Percentiles rank a stretch among this genome's conserved stretches.
Evolutionary conservation across 2,113 vertebrate species (phyloP).

Genomic region (Elanus axillaris): DNA sequence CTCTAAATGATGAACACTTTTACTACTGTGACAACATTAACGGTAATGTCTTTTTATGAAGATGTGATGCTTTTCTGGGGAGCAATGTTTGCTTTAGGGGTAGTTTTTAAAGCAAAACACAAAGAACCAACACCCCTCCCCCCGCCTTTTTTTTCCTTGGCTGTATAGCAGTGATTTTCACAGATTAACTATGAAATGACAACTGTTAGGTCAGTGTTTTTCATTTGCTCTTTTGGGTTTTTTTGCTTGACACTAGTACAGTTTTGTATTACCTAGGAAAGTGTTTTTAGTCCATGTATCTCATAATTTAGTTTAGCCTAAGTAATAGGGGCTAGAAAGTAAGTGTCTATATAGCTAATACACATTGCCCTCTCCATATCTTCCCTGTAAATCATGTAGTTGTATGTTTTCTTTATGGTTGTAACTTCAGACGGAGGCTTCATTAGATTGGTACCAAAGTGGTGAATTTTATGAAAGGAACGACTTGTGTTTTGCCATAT

Average conservation of each 20-base stretch:
- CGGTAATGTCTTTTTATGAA: slow-evolving; percentile 79
- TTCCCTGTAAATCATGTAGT: neutral
- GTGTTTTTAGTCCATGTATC: neutral
- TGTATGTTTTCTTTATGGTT: neutral
- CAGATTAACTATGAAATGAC: neutral
- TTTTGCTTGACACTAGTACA: neutral
- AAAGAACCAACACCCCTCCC: neutral
- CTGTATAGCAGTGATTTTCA: neutral
- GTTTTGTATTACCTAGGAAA: neutral
- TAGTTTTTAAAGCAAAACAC: neutral
- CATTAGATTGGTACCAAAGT: neutral
- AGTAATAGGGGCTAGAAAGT: neutral
- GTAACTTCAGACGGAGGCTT: neutral
- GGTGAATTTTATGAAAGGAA: neutral
- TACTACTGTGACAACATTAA: slow-evolving; percentile 99
- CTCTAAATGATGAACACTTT: slow-evolving; percentile 95
- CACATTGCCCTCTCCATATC: neutral
- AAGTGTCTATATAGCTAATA: neutral
- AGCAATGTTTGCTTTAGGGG: neutral
- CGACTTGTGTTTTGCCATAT: neutral
- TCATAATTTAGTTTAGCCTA: neutral
- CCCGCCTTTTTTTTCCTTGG: neutral
- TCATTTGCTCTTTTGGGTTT: neutral
- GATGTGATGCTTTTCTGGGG: neutral
- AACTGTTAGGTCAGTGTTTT: neutral